A percentile compares a stretch with the other conserved stretches of the same genome.
Evolutionary conservation across 1,140 invertebrate genomes (phyloP).

Genomic region (Papilio machaon): DNA sequence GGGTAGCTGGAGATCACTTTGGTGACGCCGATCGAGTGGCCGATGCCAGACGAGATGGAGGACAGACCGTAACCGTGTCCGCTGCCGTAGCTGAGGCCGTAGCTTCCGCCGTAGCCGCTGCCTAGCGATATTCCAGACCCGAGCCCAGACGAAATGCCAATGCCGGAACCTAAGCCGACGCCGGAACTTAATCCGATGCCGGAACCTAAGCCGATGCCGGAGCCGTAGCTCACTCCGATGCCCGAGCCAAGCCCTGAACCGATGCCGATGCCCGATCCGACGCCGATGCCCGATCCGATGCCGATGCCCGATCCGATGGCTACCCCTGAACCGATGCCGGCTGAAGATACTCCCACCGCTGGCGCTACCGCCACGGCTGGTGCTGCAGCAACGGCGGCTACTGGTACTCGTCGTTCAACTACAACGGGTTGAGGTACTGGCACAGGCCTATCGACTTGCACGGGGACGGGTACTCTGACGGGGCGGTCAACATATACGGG

Average conservation of each 20-base stretch:
- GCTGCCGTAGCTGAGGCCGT: slow-evolving; percentile 36
- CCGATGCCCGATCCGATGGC: slow-evolving; percentile 7
- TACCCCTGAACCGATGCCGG: slow-evolving; percentile 21
- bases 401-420: slow-evolving; percentile 55
- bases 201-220: slow-evolving; percentile 20
- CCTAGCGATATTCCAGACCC: not conserved
- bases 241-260: slow-evolving; percentile 10
- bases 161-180: slow-evolving; percentile 1
- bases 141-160: not conserved
- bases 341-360: not conserved
- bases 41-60: slow-evolving; percentile 37
- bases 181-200: not conserved
- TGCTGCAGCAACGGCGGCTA: slow-evolving; percentile 43
- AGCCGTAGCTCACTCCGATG: slow-evolving; percentile 35
- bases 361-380: slow-evolving; percentile 4
- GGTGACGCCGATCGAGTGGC: slow-evolving; percentile 40
- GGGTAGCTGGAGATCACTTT: slow-evolving; percentile 38
- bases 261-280: not conserved
- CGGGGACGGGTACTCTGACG: slow-evolving; percentile 67
- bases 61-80: slow-evolving; percentile 39
- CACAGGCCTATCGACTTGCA: slow-evolving; percentile 72
- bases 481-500: slow-evolving; percentile 70
- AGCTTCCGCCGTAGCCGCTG: slow-evolving; percentile 35
- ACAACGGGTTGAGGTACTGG: slow-evolving; percentile 70
- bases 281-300: not conserved